Evolutionary conservation across 2,888 invertebrate genomes (phyloP), one percentile per base, ranked within the genome.

Genomic region (Pseudococcus viburni): DNA sequence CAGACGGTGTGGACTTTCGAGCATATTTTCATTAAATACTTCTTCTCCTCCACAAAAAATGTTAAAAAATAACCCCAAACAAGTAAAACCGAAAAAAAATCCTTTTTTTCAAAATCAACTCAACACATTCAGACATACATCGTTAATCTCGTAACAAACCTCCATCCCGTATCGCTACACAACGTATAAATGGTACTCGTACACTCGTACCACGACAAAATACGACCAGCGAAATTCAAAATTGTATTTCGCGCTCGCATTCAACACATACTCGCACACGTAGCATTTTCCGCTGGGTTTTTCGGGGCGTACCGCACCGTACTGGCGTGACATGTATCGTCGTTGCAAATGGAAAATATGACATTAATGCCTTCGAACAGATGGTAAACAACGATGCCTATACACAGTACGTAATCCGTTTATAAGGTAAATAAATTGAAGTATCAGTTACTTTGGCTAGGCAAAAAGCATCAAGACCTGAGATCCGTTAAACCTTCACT

Each of bases 321-420:
- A 33, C 26, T 19, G 59, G 9, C 11, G 59, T 59, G 59, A 59
- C 59, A 59, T 59, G 59, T 59, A 59, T 59, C 59, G 55, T 55
- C 55, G 59, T 59, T 59, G 68, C 68, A 73, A 73, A 73, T 73
- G 68, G 68, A 73, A 73, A 73, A 73, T 73, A 73, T 73, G 68
- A 73, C 68, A n/a, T 73, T 73, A 73, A 73, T 73, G 68, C 33
- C 11, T 73, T 22, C 68, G 68, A 73, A 73, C 68, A 73, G 68
- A 73, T 73, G 68, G 68, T 73, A 73, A 73, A 73, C 68, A 73
- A 33, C 26, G 68, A 15, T 33, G 33, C 15, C 68, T 73, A 73
- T 73, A 73, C 33, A 59, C 7, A 19, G 59, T 33, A 73, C 68
- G 33, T 73, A 73, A 73, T 73, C 68, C 68, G 26, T 73, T 73